Evolutionary conservation across 2,113 vertebrate species (phyloP).

Genomic region (Ailurus styani): DNA sequence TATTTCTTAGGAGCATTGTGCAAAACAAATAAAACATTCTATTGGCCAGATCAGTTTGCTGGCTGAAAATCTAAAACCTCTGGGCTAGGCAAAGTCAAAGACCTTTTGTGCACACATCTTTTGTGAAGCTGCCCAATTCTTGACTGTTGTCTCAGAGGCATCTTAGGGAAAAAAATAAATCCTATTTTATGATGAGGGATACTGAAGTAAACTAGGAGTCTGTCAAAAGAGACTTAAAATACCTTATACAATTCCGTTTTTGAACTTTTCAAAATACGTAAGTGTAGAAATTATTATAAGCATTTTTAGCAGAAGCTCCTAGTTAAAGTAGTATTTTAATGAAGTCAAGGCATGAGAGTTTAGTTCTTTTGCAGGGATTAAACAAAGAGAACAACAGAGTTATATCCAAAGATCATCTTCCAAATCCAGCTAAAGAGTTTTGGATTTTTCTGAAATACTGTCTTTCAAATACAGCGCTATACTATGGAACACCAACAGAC

Average conservation of each 20-base stretch:
- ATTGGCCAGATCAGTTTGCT: not conserved
- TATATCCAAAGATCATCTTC: not conserved
- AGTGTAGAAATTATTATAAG: not conserved
- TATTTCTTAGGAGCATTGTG: not conserved
- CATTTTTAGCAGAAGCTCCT: not conserved
- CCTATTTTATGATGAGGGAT: not conserved
- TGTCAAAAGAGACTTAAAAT: not conserved
- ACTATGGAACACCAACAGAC: not conserved
- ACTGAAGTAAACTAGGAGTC: not conserved
- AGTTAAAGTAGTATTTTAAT: not conserved
- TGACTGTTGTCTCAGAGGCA: not conserved
- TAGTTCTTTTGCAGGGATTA: not conserved
- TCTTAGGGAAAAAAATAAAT: not conserved
- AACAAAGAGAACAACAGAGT: not conserved
- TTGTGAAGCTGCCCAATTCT: not conserved
- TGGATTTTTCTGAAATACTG: not conserved
- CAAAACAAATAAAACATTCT: not conserved
- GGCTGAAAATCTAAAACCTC: not conserved
- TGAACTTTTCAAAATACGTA: not conserved
- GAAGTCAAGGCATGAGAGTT: not conserved
- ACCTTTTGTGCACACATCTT: not conserved
- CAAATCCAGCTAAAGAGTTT: not conserved
- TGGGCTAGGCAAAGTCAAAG: not conserved
- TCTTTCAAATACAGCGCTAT: not conserved
- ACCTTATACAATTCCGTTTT: not conserved